These are phyloP conservation scores for Nannoperca australis DNA, from an alignment of 2,797 vertebrate species.

Conservation along the genomic window DNA sequence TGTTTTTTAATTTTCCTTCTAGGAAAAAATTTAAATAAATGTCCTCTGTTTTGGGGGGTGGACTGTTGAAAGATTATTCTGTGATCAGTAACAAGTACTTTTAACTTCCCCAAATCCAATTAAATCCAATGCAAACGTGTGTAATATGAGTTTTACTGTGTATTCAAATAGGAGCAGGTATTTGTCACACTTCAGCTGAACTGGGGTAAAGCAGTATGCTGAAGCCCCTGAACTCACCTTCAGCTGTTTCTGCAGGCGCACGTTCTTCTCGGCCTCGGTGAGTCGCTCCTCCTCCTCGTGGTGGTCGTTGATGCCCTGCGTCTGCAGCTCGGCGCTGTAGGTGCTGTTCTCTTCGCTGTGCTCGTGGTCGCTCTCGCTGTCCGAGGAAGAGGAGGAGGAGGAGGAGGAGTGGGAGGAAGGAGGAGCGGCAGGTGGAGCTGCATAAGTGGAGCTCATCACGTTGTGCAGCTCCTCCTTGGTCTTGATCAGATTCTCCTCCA, in stretches of 20 bases:
- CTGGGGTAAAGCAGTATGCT: too few species aligned
- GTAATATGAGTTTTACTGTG: not conserved
- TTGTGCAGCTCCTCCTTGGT: constrained; percentile 94
- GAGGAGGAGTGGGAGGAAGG: constrained; percentile 76
- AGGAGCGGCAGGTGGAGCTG: constrained; percentile 36
- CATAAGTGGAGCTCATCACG: constrained; percentile 83
- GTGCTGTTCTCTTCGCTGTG: constrained; percentile 87
- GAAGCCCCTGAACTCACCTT: constrained; percentile 82
- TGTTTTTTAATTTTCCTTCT: not conserved
- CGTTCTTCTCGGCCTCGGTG: constrained; percentile 95
- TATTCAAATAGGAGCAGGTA: not conserved
- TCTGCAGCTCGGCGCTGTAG: constrained; percentile 92
- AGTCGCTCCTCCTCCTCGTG: constrained; percentile 91
- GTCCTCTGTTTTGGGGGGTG: not conserved
- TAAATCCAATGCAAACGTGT: not conserved
- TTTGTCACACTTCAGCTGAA: not conserved
- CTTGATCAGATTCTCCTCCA: constrained; percentile 92
- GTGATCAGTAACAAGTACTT: not conserved
- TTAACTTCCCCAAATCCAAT: not conserved
- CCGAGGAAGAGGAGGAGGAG: constrained; percentile 77
- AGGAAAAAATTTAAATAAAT: not conserved
- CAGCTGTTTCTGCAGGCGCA: constrained; percentile 91
- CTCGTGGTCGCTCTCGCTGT: constrained; percentile 87
- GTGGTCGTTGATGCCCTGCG: constrained; percentile 89
- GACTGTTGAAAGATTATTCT: not conserved